Conservation (phyloP, 2,888 invertebrate genomes). For the Amphipoea lucens region DNA sequence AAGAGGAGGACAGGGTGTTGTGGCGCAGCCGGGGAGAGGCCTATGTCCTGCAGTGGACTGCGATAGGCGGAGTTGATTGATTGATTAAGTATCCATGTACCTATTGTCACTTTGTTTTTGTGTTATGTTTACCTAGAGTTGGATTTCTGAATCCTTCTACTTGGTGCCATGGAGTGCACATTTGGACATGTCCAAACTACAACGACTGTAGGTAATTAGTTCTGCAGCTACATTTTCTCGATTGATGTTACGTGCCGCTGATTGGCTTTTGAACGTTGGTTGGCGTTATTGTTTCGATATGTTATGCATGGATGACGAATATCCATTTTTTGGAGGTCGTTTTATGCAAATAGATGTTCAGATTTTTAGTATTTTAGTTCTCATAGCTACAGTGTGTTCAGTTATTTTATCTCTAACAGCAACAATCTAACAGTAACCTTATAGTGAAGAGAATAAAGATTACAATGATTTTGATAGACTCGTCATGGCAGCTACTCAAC, state of each 20-base stretch:
- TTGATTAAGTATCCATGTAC: background rate
- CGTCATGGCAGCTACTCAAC: background rate
- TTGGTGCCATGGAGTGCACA: constrained; percentile 17
- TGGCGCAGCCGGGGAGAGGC: background rate
- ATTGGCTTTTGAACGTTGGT: constrained; percentile 58
- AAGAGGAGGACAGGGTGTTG: background rate
- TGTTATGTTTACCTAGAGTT: background rate
- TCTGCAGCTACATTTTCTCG: constrained; percentile 57
- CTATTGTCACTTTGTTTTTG: background rate
- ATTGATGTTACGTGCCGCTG: constrained; percentile 51
- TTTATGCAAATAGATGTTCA: background rate
- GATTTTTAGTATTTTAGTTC: background rate
- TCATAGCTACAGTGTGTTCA: background rate
- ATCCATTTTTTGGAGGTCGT: background rate
- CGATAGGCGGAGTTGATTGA: background rate
- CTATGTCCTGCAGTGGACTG: background rate
- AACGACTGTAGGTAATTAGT: constrained; percentile 63
- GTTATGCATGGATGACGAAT: background rate
- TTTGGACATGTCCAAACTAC: constrained; percentile 53
- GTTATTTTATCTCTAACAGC: background rate
- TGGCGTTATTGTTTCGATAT: constrained; percentile 33
- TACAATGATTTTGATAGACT: background rate
- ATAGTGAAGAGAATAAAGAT: background rate
- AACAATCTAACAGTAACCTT: background rate
- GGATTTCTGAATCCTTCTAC: constrained; percentile 9